Conservation (phyloP, 2,113 vertebrate genomes). For the Eublepharis macularius region DNA sequence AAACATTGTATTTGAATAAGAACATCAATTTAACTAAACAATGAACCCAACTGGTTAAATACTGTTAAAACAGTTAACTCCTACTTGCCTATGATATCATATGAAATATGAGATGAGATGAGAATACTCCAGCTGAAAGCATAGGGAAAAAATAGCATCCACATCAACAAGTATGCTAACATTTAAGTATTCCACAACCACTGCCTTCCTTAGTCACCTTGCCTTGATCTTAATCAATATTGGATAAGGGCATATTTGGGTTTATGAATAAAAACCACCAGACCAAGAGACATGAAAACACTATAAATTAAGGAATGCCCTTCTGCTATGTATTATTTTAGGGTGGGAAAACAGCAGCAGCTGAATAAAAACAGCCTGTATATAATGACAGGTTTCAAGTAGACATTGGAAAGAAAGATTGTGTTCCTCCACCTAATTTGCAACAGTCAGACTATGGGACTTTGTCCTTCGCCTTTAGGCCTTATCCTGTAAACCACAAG, state of each 20-base stretch:
- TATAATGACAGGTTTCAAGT: neutral
- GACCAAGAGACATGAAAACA: conserved; percentile 4
- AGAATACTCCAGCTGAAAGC: neutral
- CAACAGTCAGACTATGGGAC: neutral
- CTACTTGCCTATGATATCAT: neutral
- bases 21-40: neutral
- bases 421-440: neutral
- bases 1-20: neutral
- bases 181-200: neutral
- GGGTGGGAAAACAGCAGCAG: neutral
- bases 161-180: neutral
- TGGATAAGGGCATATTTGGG: conserved; percentile 6
- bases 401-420: neutral
- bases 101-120: neutral
- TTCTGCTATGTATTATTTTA: conserved; percentile 15
- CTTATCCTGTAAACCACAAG: neutral
- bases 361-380: neutral
- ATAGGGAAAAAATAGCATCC: neutral
- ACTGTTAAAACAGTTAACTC: neutral
- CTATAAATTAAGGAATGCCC: conserved; percentile 12
- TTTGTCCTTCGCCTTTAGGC: neutral
- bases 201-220: neutral
- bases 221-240: conserved; percentile 27
- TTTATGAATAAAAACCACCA: conserved; percentile 16
- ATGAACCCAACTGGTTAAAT: neutral